Evolutionary conservation across 2,888 invertebrate species (phyloP), one percentile per base, ranked within the genome.

Genomic region (Cheilosia scutellata): DNA sequence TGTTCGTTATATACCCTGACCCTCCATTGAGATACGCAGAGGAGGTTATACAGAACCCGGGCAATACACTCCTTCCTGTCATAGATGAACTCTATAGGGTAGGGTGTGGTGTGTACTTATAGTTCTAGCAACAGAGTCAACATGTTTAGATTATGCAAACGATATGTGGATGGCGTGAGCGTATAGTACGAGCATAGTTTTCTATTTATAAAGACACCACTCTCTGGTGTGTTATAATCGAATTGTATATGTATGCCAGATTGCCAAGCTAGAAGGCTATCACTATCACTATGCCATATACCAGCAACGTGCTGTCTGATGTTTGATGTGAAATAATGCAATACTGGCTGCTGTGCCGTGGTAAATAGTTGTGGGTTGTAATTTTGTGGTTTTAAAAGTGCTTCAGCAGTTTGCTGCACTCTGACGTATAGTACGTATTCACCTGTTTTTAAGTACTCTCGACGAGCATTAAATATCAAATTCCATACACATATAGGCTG

Each of bases 111-210:
- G 44, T 74, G 58, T 62, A 20, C 37, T 31, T 53, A 40, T 29
- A 57, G 55, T 71, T 70, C 55, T 57, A 71, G 51, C 70, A 57
- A 65, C 27, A 49, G 65, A 80, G 68, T 68, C 74, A 80, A 80
- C 74, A 80, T 53, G 66, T 68, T 62, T 66, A 62, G 74, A 80
- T 80, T 80, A 80, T 80, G 80, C 80, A 66, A 72, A 74, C 66
- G 77, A 79, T 72, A 33, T 16, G 16, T 6, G 51, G 11, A 55
- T 31, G 40, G 20, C 47, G 47, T 16, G 16, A 20, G 16, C 55
- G 55, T 20, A 29, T 57, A 20, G 37, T 47, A 33, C 31, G 55
- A 44, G 33, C n/a, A 44, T 55, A 42, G 40, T 55, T 33, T 66
- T 49, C 37, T 60, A 27, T 72, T 79, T 65, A 44, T 71, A 65